These are phyloP conservation scores for Acanthococcus lagerstroemiae DNA, from an alignment of 2,888 invertebrate genomes.

Conservation along the genomic window DNA sequence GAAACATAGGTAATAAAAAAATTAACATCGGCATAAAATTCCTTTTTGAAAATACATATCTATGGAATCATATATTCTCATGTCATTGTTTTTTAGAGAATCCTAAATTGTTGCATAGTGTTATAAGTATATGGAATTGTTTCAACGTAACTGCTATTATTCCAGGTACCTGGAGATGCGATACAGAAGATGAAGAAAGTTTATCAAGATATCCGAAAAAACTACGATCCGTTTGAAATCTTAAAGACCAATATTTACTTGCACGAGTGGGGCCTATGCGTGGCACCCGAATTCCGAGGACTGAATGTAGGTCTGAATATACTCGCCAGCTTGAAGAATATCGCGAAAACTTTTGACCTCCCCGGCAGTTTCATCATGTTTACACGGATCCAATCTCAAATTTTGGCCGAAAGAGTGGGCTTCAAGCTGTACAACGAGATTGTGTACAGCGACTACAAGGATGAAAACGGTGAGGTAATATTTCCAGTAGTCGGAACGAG, in stretches of 20 bases:
- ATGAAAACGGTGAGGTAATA: conserved; percentile 15
- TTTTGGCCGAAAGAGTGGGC: conserved; percentile 18
- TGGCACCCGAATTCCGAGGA: conserved; percentile 21
- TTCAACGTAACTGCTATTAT: not conserved
- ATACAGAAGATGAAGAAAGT: conserved; percentile 16
- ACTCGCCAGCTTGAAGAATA: not conserved
- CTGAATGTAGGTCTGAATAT: conserved; percentile 16
- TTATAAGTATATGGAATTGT: no score
- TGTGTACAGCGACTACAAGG: conserved; percentile 26
- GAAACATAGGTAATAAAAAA: no score
- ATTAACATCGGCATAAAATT: no score
- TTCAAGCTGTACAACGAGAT: conserved; percentile 22
- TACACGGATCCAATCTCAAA: conserved; percentile 23
- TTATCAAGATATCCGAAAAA: conserved; percentile 8
- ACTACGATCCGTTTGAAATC: conserved; percentile 12
- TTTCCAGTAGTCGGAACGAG: conserved; percentile 17
- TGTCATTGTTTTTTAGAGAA: no score
- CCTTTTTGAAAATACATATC: no score
- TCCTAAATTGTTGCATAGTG: no score
- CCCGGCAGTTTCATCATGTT: conserved; percentile 17
- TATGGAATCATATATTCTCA: no score
- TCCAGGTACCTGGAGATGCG: conserved; percentile 20
- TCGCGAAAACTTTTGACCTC: conserved; percentile 7
- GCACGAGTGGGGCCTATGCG: conserved; percentile 30
- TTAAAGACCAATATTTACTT: conserved; percentile 2